Conservation (phyloP, 1,140 invertebrate species). For the Trichonephila clavipes region DNA sequence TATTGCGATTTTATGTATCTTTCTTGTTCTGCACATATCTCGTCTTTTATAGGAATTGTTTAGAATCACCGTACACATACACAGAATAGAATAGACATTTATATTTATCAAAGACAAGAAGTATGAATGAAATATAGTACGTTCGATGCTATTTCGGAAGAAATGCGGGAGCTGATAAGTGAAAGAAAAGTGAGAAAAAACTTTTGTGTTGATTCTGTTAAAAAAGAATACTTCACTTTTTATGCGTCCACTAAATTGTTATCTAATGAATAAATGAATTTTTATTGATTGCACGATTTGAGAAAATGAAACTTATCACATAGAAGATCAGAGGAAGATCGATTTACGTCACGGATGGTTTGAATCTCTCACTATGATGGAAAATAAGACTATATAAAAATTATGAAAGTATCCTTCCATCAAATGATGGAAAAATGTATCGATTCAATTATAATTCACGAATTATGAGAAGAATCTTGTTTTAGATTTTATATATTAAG, state of each 20-base stretch:
- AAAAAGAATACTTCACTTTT: background rate
- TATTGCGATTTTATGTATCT: slow-evolving; percentile 62
- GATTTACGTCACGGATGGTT: background rate
- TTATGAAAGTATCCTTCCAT: background rate
- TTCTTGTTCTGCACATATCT: slow-evolving; percentile 48
- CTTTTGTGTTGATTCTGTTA: background rate
- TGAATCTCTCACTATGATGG: background rate
- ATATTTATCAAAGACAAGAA: slow-evolving; percentile 6
- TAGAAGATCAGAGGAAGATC: background rate
- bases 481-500: too few species aligned
- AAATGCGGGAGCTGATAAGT: slow-evolving; percentile 13
- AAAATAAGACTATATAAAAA: background rate
- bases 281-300: background rate
- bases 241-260: background rate
- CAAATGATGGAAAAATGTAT: background rate
- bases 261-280: slow-evolving; percentile 32
- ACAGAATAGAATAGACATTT: background rate
- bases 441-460: background rate
- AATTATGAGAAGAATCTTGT: too few species aligned
- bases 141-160: background rate
- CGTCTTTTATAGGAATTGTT: slow-evolving; percentile 54
- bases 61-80: slow-evolving; percentile 11
- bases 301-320: background rate
- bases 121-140: slow-evolving; percentile 12
- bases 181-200: slow-evolving; percentile 3